phyloP scores from a whole-genome alignment of 2,797 vertebrate genomes.

The Hirundo rustica region DNA sequence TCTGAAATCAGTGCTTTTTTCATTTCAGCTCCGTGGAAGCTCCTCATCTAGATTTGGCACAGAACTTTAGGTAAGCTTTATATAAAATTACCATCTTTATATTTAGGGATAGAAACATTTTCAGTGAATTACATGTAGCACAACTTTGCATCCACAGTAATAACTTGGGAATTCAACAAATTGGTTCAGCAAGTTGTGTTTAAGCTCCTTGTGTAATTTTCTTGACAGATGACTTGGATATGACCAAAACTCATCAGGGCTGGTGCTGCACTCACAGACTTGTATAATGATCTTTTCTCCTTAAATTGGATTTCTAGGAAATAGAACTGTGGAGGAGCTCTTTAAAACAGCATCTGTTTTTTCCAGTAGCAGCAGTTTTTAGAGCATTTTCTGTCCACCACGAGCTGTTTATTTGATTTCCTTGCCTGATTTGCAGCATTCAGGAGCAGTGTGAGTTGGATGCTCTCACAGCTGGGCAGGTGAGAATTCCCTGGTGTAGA shows the following conservation, averaged over 20 bases:
- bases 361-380: not conserved
- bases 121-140: not conserved
- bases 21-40: constrained; percentile 69
- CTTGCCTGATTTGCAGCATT: not conserved
- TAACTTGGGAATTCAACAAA: not conserved
- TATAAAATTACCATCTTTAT: not conserved
- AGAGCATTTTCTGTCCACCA: not conserved
- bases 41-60: constrained; percentile 47
- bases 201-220: not conserved
- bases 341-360: not conserved
- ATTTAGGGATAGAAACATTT: not conserved
- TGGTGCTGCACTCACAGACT: not conserved
- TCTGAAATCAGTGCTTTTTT: constrained; percentile 43
- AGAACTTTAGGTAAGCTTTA: constrained; percentile 75
- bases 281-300: not conserved
- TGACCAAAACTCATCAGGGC: not conserved
- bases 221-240: not conserved
- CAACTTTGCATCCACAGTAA: not conserved
- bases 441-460: not conserved
- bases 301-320: not conserved
- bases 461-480: not conserved
- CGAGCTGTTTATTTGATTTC: not conserved
- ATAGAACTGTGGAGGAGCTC: not conserved
- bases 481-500: not conserved
- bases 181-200: not conserved